Percentiles rank a stretch among this genome's conserved stretches.
Evolutionary conservation across 1,140 invertebrate genomes (phyloP).

Genomic region (Contarinia nasturtii): DNA sequence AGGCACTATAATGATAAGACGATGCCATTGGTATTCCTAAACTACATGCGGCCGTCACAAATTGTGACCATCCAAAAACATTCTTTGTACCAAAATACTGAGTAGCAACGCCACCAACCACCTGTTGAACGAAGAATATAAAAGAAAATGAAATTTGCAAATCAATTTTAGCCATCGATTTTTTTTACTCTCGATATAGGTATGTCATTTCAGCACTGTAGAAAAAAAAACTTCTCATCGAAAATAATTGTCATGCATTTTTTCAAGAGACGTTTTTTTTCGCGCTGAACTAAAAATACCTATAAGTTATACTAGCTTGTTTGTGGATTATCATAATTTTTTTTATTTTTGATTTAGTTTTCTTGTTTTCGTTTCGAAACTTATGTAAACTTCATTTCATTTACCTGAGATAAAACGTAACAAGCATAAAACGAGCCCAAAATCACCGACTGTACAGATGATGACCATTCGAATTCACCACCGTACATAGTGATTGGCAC

Average conservation of each 20-base stretch:
- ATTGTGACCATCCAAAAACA: conserved; percentile 53
- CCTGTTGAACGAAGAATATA: conserved; percentile 5
- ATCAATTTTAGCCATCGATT: no score
- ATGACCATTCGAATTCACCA: conserved; percentile 40
- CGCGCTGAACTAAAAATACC: no score
- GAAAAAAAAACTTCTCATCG: no score
- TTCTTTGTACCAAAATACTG: conserved; percentile 60
- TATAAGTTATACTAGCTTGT: no score
- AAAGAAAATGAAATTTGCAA: no score
- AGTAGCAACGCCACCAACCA: conserved; percentile 51
- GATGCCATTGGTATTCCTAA: conserved; percentile 41
- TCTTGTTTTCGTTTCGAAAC: no score
- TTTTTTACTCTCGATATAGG: no score
- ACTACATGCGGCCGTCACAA: conserved; percentile 45
- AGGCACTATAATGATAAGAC: conserved; percentile 34
- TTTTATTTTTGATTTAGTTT: no score
- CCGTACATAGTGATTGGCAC: conserved; percentile 2
- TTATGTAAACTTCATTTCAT: no score
- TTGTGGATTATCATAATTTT: no score
- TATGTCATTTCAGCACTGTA: neutral
- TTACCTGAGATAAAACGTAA: conserved; percentile 41
- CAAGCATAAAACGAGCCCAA: conserved; percentile 52
- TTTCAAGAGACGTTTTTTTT: no score
- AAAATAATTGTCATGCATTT: no score
- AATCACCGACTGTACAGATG: conserved; percentile 37